Evolutionary conservation across 2,113 vertebrate genomes (phyloP).

Genomic region (Cromileptes altivelis): DNA sequence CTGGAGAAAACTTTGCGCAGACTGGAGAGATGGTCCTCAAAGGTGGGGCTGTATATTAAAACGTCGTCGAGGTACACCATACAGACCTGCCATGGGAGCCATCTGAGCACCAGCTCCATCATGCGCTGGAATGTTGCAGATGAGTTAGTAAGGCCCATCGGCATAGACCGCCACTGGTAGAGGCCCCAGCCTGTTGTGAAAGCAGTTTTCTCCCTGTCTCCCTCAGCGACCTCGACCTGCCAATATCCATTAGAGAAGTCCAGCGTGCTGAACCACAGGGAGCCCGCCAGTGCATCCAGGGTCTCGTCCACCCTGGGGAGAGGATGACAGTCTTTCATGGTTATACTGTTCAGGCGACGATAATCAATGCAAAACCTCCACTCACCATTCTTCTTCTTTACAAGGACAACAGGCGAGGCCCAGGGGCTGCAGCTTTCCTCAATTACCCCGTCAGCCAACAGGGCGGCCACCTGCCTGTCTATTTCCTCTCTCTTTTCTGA

Average conservation of each 20-base stretch:
- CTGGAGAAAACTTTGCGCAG: background rate
- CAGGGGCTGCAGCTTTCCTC: no score
- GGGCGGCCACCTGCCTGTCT: no score
- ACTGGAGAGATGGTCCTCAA: background rate
- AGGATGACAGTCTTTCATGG: no score
- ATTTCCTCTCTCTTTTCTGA: no score
- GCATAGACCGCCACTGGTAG: background rate
- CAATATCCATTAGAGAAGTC: background rate
- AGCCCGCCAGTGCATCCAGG: background rate
- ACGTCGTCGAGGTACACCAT: background rate
- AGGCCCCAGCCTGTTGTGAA: background rate
- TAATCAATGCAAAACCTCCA: no score
- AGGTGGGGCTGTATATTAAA: background rate
- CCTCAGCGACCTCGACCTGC: background rate
- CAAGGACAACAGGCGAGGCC: no score
- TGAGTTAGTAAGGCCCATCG: slow-evolving; percentile 5
- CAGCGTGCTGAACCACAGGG: background rate
- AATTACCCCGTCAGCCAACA: no score
- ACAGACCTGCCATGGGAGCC: background rate
- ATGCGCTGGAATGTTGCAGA: background rate
- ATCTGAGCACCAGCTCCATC: slow-evolving; percentile 1
- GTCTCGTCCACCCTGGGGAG: background rate
- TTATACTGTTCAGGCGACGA: no score
- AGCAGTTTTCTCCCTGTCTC: slow-evolving; percentile 1
- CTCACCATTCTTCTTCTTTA: no score